These are phyloP conservation scores for Parochlus steinenii DNA, from an alignment of 2,888 invertebrate species.

Conservation along the genomic window DNA sequence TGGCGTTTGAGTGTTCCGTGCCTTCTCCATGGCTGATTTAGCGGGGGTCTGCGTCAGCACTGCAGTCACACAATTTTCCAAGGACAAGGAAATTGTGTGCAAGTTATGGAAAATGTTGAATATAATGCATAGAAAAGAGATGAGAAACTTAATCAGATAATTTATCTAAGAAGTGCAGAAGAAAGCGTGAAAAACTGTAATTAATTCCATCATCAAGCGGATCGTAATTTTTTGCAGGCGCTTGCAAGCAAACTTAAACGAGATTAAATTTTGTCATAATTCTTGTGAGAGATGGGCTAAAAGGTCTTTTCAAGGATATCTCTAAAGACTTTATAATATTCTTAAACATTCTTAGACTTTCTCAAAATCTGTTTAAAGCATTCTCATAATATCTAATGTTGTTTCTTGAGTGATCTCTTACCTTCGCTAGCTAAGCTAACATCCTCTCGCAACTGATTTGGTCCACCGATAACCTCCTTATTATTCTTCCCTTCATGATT, in stretches of 20 bases:
- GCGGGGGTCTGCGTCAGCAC: constrained; percentile 8
- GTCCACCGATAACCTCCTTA: constrained; percentile 3
- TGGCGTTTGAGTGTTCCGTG: constrained; percentile 21
- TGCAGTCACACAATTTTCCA: constrained; percentile 1
- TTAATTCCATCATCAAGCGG: too few relatives aligned
- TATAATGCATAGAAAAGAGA: too few relatives aligned
- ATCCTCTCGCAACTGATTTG: constrained; percentile 9
- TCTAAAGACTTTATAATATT: constrained; percentile 1
- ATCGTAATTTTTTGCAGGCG: too few relatives aligned
- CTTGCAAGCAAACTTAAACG: too few relatives aligned
- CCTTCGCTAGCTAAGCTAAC: constrained; percentile 6
- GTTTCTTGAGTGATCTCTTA: too few relatives aligned
- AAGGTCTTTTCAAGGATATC: too few relatives aligned
- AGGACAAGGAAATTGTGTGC: neutral
- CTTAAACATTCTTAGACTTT: constrained; percentile 1
- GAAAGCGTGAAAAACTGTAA: too few relatives aligned
- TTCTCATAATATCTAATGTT: neutral
- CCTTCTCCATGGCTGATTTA: constrained; percentile 19
- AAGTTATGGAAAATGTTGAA: too few relatives aligned
- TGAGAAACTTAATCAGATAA: too few relatives aligned
- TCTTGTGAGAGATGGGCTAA: too few relatives aligned
- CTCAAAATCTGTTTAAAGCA: neutral
- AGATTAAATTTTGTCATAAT: too few relatives aligned
- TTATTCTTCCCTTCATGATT: constrained; percentile 3
- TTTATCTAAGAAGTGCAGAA: too few relatives aligned